phyloP scores from a whole-genome alignment of 92 coral and sea anemone genomes.

The Scolanthus callimorphus region DNA sequence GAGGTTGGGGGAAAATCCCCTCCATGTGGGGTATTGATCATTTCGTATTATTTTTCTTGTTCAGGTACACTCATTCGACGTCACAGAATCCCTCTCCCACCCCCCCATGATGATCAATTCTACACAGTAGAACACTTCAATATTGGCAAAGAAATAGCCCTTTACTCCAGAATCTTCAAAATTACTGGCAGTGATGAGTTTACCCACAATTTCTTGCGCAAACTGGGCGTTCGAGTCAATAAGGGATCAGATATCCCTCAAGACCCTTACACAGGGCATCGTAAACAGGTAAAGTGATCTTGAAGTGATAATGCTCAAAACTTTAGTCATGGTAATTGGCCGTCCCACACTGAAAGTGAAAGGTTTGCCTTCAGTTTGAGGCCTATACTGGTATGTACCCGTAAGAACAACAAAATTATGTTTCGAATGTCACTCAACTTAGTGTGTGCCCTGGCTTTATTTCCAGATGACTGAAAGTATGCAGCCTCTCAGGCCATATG shows the following conservation, averaged over 20 bases:
- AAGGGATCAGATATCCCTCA: conserved; percentile 61
- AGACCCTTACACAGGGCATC: conserved; percentile 85
- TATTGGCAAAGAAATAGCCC: conserved; percentile 87
- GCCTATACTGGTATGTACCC: too few relatives aligned
- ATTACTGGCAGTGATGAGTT: conserved; percentile 97
- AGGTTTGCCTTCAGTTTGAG: too few relatives aligned
- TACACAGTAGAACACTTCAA: conserved; percentile 97
- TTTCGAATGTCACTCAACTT: neutral
- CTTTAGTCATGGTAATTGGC: too few relatives aligned
- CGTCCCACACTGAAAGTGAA: neutral
- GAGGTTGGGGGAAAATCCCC: too few relatives aligned
- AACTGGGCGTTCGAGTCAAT: conserved; percentile 85
- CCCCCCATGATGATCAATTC: conserved; percentile 89
- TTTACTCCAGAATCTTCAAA: conserved; percentile 90
- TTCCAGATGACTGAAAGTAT: conserved; percentile 87
- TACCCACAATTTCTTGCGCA: conserved; percentile 91
- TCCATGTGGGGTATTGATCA: too few relatives aligned
- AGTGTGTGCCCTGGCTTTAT: neutral
- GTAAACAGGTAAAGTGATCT: conserved; percentile 63
- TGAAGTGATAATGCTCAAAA: too few relatives aligned
- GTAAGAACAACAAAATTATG: too few relatives aligned
- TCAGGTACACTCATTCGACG: conserved; percentile 94
- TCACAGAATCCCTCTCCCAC: conserved; percentile 93
- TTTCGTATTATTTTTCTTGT: too few relatives aligned
- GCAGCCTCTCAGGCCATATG: conserved; percentile 98